Base-by-base conservation (phyloP, 2,888 invertebrate genomes). In the Drosophila gaucha region DNA sequence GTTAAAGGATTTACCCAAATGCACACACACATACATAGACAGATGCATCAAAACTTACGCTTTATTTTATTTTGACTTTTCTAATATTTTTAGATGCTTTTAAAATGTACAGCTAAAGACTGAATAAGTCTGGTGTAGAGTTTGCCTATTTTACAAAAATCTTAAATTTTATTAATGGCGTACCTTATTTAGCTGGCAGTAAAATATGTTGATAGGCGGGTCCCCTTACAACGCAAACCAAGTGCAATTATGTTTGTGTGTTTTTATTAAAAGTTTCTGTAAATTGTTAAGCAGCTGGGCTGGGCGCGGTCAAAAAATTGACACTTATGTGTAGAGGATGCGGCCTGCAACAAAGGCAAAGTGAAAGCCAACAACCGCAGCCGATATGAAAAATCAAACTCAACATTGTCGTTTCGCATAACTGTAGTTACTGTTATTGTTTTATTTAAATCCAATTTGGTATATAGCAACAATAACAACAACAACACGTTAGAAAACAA, bases 131-230 rank as follows among this genome's bases (percentile, higher is more conserved):
- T n/a, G n/a, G n/a, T n/a, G n/a, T n/a, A n/a, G 26, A 39, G 18
- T 12, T 85, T 85, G 85, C 87, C 87, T 79, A 85, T 86, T 86
- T 84, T 82, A 85, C 77, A 84, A 86, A 86, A 75, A 79, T 78
- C 86, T 86, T 84, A 79, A 84, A 77, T 84, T 84, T 84, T 83
- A 80, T 86, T 80, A 83, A 83, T n/a, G n/a, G 82, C 86, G 82
- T 80, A 70, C 78, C 65, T n/a, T n/a, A 68, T 73, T 75, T 75
- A 63, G 52, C 46, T 57, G 47, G 38, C 50, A 38, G 70, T 66
- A 74, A 74, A 74, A 75, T 47, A 56, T 62, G 69, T 41, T 33
- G 39, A n/a, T n/a, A n/a, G n/a, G n/a, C n/a, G n/a, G n/a, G n/a
- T n/a, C n/a, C n/a, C n/a, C n/a, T n/a, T n/a, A n/a, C n/a, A n/a